These are phyloP conservation scores for Dipus sagitta DNA, from an alignment of 2,797 vertebrate genomes.

Conservation along the genomic window DNA sequence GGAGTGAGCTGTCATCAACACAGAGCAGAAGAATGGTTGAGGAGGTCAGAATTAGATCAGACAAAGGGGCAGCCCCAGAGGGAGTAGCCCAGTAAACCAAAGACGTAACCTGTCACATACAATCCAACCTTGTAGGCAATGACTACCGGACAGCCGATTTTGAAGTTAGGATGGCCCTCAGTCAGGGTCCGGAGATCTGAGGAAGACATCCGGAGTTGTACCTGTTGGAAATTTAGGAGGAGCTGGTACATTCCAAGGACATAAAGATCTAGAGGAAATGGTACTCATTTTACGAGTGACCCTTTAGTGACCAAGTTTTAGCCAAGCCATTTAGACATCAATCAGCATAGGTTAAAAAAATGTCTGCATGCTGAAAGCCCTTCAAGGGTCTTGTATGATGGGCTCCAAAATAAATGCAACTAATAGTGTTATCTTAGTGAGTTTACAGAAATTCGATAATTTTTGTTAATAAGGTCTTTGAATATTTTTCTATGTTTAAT, in stretches of 20 bases:
- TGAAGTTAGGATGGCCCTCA: not conserved
- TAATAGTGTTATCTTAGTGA: not conserved
- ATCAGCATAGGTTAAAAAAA: not conserved
- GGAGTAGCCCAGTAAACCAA: no score
- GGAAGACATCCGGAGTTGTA: not conserved
- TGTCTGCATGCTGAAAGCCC: not conserved
- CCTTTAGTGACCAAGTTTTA: not conserved
- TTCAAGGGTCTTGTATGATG: not conserved
- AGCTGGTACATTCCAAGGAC: not conserved
- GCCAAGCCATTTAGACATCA: not conserved
- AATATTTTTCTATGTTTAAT: no score
- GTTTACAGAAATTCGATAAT: not conserved
- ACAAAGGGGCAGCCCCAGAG: not conserved
- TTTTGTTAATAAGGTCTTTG: not conserved
- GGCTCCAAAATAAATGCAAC: conserved; percentile 25
- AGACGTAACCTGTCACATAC: no score
- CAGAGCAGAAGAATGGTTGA: not conserved
- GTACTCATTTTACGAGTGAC: not conserved
- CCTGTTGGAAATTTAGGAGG: not conserved
- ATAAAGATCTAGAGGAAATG: not conserved
- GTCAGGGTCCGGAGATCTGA: not conserved
- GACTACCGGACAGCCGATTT: not conserved
- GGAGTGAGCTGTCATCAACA: not conserved
- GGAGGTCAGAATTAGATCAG: not conserved
- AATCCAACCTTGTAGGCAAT: not conserved